phyloP scores from a whole-genome alignment of 2,113 vertebrate genomes.

The Zosterops hypoxanthus region DNA sequence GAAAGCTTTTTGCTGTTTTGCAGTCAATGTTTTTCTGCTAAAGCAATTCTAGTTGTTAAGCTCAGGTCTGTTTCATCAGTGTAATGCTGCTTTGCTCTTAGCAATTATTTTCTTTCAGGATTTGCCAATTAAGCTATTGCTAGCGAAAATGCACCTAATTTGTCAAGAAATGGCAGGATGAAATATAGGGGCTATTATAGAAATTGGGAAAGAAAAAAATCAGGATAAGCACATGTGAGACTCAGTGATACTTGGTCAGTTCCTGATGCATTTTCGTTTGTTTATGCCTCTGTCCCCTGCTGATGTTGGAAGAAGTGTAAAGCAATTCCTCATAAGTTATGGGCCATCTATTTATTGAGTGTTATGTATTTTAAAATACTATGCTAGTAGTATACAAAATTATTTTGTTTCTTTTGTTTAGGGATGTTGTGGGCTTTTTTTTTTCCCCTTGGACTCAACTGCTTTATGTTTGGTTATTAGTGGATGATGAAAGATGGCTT shows the following conservation, averaged over 20 bases:
- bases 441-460: not conserved
- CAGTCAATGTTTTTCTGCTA: not conserved
- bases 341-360: not conserved
- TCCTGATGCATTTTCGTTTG: not conserved
- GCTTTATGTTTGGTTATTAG: not conserved
- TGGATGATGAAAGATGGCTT: not conserved
- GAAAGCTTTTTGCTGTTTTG: not conserved
- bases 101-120: conserved; percentile 40
- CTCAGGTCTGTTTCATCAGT: not conserved
- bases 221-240: not conserved
- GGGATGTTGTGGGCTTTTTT: not conserved
- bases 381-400: not conserved
- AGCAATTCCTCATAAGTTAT: not conserved
- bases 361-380: not conserved
- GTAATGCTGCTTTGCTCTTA: conserved; percentile 11
- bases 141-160: conserved; percentile 36
- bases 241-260: not conserved
- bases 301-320: not conserved
- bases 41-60: not conserved
- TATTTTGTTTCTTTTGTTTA: not conserved
- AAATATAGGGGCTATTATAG: not conserved
- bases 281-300: not conserved
- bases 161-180: conserved; percentile 23
- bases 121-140: conserved; percentile 37
- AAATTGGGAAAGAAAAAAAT: not conserved